Base-by-base conservation (phyloP, 2,797 vertebrate genomes). In the Triplophysa bombifrons region DNA sequence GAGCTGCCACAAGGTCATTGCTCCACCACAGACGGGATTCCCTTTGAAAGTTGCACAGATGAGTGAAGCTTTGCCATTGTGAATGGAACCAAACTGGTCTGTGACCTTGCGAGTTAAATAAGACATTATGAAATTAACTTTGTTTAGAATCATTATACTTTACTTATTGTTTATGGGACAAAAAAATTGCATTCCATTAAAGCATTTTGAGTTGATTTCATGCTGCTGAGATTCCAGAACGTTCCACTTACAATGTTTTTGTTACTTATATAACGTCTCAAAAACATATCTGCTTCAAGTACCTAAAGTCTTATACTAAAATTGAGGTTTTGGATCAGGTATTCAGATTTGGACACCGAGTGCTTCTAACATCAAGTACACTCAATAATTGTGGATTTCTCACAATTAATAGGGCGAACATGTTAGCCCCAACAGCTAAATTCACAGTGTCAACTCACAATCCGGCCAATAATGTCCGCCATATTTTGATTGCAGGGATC, bases 1-100 rank as follows among this genome's bases (percentile, higher is more conserved):
- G 68, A 73, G 72, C 78, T 83, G 22, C 53, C 76, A 72, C 75
- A 76, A 84, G 84, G 81, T 86, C 78, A 80, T 41, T 67, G 38
- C 64, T 66, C 48, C 38, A 63, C 58, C 25, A 53, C 68, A 64
- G 41, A 56, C 30, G 53, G 66, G 34, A 38, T 79, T 79, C 78
- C 25, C 50, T 63, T 76, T 34, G 5, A 81, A 58, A 34, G 71
- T 55, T 79, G 55, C 70, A 61, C 20, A 25, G 11, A 65, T 72
- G 25, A 67, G 34, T 12, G 56, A n/a, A 72, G 12, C 17, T 80
- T 61, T 74, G 20, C 30, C n/a, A 46, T n/a, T n/a, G 19, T 73
- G 46, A 72, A 78, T 27, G 4, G 44, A 66, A 65, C 27, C 11
- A 50, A 51, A 70, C 17, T 56, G 14, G 19, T 58, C 13, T 61